phyloP scores from a whole-genome alignment of 2,888 invertebrate genomes.

The Campoplex nolae region DNA sequence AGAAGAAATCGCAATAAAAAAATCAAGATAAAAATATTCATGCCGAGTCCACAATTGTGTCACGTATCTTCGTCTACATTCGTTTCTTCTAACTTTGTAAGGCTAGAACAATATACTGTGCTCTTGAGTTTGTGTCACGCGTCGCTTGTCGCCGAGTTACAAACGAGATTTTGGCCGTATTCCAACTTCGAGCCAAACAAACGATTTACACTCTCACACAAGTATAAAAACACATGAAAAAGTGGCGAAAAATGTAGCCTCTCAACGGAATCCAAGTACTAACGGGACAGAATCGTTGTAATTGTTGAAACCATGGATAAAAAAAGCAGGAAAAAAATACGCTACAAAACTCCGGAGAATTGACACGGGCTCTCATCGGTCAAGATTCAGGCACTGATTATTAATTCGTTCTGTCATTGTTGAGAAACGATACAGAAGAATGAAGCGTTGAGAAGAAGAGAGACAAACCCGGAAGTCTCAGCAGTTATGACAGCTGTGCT shows the following conservation, averaged over 20 bases:
- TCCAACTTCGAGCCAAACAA: slow-evolving; percentile 38
- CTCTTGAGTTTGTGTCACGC: slow-evolving; percentile 6
- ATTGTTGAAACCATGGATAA: slow-evolving; percentile 40
- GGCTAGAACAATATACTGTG: background rate
- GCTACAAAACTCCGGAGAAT: background rate
- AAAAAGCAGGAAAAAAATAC: background rate
- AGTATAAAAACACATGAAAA: background rate
- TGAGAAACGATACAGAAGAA: slow-evolving; percentile 49
- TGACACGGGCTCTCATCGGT: slow-evolving; percentile 33
- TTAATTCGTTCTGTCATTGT: slow-evolving; percentile 63
- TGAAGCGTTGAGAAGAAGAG: slow-evolving; percentile 29
- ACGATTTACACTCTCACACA: background rate
- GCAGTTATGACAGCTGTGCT: slow-evolving; percentile 48
- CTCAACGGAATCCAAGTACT: slow-evolving; percentile 23
- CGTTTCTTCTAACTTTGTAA: slow-evolving; percentile 23
- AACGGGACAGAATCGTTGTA: slow-evolving; percentile 14
- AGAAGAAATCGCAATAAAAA: background rate
- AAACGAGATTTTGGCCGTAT: slow-evolving; percentile 45
- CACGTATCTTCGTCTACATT: slow-evolving; percentile 15
- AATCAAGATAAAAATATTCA: background rate
- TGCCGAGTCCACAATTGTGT: slow-evolving; percentile 3
- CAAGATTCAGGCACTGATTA: slow-evolving; percentile 61
- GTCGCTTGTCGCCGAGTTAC: slow-evolving; percentile 38
- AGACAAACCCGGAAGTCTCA: slow-evolving; percentile 63
- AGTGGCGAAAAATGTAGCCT: slow-evolving; percentile 35